phyloP scores from a whole-genome alignment of 2,888 invertebrate genomes.

The Taenaris catops region DNA sequence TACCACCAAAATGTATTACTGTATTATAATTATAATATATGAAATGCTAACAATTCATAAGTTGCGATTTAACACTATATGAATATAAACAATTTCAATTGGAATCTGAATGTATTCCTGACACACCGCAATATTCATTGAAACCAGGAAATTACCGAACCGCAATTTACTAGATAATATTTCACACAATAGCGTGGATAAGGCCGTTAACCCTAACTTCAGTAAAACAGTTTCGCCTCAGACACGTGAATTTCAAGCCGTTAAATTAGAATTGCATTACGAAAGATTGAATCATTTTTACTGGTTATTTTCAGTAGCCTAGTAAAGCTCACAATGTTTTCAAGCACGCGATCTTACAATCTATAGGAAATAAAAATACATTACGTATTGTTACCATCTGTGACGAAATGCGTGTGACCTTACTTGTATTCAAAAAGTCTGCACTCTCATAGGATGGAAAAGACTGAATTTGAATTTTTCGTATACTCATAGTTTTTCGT shows the following conservation, averaged over 20 bases:
- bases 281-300: constrained; percentile 12
- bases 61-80: too few species aligned
- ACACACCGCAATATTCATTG: not conserved
- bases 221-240: constrained; percentile 5
- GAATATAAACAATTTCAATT: too few species aligned
- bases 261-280: constrained; percentile 12
- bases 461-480: too few species aligned
- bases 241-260: constrained; percentile 7
- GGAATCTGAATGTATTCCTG: not conserved
- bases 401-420: too few species aligned
- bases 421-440: too few species aligned
- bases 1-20: too few species aligned
- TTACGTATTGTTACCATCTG: too few species aligned
- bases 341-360: constrained; percentile 10
- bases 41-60: too few species aligned
- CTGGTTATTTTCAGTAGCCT: constrained; percentile 8
- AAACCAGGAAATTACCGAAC: not conserved
- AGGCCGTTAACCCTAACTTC: constrained; percentile 13
- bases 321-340: constrained; percentile 5
- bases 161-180: constrained; percentile 6
- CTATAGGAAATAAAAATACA: not conserved
- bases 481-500: too few species aligned
- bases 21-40: too few species aligned
- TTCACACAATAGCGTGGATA: constrained; percentile 10
- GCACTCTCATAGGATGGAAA: too few species aligned